Evolutionary conservation across 2,888 invertebrate species (phyloP).

Genomic region (Lasius platythorax): DNA sequence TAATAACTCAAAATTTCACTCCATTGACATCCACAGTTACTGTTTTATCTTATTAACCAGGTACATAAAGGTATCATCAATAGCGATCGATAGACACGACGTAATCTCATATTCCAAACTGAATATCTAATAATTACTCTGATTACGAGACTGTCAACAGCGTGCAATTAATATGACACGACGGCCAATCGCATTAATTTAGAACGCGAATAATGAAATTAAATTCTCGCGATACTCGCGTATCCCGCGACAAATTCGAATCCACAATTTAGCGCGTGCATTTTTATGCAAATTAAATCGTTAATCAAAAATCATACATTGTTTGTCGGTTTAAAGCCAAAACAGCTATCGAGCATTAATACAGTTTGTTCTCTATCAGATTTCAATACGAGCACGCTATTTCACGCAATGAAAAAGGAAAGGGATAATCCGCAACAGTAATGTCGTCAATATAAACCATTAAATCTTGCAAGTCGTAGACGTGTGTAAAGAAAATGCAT

Average conservation of each 20-base stretch:
- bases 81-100: conserved; percentile 48
- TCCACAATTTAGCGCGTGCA: background rate
- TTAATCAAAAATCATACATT: background rate
- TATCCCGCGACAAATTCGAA: background rate
- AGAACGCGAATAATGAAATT: conserved; percentile 14
- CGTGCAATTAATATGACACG: conserved; percentile 39
- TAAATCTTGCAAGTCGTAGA: background rate
- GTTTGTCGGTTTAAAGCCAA: background rate
- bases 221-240: conserved; percentile 6
- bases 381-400: background rate
- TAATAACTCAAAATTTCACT: conserved; percentile 9
- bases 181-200: conserved; percentile 32
- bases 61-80: conserved; percentile 48
- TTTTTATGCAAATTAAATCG: conserved; percentile 24
- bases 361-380: background rate
- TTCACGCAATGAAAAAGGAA: background rate
- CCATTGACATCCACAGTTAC: conserved; percentile 24
- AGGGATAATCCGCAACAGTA: background rate
- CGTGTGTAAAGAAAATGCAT: background rate
- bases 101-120: conserved; percentile 61
- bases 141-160: conserved; percentile 36
- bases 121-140: conserved; percentile 51
- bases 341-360: background rate
- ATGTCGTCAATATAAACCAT: background rate
- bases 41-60: conserved; percentile 48